These are phyloP conservation scores for Mobula hypostoma DNA, from an alignment of 2,113 vertebrate species.

Conservation along the genomic window DNA sequence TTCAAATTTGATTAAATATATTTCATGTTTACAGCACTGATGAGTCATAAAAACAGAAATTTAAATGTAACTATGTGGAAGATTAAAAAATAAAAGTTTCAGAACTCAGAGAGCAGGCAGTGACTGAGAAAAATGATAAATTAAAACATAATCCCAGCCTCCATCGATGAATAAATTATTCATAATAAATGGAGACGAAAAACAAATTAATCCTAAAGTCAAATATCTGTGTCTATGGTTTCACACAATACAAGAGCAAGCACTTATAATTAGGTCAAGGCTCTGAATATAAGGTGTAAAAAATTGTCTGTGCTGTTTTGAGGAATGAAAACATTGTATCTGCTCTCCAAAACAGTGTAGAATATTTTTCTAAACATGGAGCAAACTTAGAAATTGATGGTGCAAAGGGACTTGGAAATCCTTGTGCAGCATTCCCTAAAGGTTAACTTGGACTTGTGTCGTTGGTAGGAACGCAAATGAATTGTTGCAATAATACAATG, in stretches of 20 bases:
- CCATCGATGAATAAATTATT: neutral
- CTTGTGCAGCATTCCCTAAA: too few relatives aligned
- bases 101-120: neutral
- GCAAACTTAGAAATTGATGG: too few relatives aligned
- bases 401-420: too few relatives aligned
- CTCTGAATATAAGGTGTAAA: neutral
- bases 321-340: too few relatives aligned
- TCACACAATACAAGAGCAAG: neutral
- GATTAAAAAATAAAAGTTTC: neutral
- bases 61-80: neutral
- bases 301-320: too few relatives aligned
- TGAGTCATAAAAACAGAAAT: constrained; percentile 12
- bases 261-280: neutral
- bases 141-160: neutral
- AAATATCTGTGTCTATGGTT: neutral
- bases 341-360: too few relatives aligned
- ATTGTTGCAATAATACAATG: too few relatives aligned
- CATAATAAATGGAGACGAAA: neutral
- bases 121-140: neutral
- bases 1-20: neutral
- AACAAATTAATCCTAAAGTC: neutral
- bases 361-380: too few relatives aligned
- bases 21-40: neutral
- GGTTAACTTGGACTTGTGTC: too few relatives aligned
- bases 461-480: too few relatives aligned